Percentiles rank a stretch among this genome's conserved stretches.
Conservation (phyloP, 2,113 vertebrate genomes). For the Elephantulus edwardii region DNA sequence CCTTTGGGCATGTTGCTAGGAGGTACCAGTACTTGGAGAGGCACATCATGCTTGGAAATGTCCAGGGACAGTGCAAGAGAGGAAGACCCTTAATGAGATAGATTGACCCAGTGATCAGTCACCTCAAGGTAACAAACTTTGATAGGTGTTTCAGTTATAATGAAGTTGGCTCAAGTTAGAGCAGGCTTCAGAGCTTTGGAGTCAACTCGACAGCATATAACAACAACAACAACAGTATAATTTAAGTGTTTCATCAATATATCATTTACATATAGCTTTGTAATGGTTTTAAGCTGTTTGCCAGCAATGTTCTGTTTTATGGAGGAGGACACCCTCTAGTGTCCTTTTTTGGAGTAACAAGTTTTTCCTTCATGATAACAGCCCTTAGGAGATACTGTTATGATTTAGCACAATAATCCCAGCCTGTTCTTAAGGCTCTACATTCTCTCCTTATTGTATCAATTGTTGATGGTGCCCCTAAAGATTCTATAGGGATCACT, state of each 20-base stretch:
- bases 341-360: neutral
- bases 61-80: too few species aligned
- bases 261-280: neutral
- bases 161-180: too few species aligned
- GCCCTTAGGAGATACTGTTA: neutral
- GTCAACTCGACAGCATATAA: too few species aligned
- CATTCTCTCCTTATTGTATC: neutral
- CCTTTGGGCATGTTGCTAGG: too few species aligned
- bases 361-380: neutral
- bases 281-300: neutral
- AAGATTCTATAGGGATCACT: neutral
- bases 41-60: too few species aligned
- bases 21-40: too few species aligned
- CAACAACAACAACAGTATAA: too few species aligned
- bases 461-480: neutral
- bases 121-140: too few species aligned
- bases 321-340: conserved; percentile 18
- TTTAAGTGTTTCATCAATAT: neutral
- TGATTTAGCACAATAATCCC: neutral
- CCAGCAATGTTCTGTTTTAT: neutral
- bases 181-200: too few species aligned
- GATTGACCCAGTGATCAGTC: too few species aligned
- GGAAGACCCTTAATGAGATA: too few species aligned
- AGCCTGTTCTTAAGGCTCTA: neutral
- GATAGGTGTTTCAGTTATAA: too few species aligned